Base-by-base conservation (phyloP, 2,113 vertebrate genomes). In the Brachypteracias leptosomus region DNA sequence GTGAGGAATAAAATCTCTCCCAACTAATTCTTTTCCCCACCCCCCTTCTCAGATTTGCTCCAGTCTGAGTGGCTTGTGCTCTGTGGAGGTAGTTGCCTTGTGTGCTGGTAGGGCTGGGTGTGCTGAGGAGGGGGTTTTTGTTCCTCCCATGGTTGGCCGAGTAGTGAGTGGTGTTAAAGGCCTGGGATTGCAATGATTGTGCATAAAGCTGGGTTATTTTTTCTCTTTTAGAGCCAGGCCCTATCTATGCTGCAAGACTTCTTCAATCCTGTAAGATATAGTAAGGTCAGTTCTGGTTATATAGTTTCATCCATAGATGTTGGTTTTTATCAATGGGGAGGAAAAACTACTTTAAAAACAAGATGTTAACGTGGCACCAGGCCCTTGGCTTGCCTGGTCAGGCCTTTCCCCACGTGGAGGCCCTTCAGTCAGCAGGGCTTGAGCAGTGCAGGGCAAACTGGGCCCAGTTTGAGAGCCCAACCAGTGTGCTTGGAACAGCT, bases 181-280 rank as follows among this genome's bases (percentile, higher is more conserved):
- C 85, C 86, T 66, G 78, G 89, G 91, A 62, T 85, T 57, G 81
- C 66, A 65, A 19, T 28, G 88, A 33, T 70, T 20, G 65, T 89
- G 80, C 42, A 59, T 95, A 93, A 96, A 96, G 76, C 88, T 93
- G 93, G 73, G 90, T 90, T 96, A 47, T 96, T 90, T 95, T 93
- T 96, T 96, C 92, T 92, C 90, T 89, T 10, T n/a, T 95, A 96
- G 96, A 96, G 95, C 93, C 95, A 97, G 92, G 95, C 93, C 93
- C 93, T 96, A 90, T 90, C 88, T 88, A 90, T 95, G 92, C 95
- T 96, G 96, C 96, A 94, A 89, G 96, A 93, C 89, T 94, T 92
- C 92, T 94, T 81, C 93, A 94, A 84, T 84, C 83, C 95, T 75
- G 73, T 97, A 81, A 86, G 93, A 71, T 92, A 24, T 74, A 91